phyloP scores from a whole-genome alignment of 35 echinoderm and acorn worm genomes.

The Patiria miniata region DNA sequence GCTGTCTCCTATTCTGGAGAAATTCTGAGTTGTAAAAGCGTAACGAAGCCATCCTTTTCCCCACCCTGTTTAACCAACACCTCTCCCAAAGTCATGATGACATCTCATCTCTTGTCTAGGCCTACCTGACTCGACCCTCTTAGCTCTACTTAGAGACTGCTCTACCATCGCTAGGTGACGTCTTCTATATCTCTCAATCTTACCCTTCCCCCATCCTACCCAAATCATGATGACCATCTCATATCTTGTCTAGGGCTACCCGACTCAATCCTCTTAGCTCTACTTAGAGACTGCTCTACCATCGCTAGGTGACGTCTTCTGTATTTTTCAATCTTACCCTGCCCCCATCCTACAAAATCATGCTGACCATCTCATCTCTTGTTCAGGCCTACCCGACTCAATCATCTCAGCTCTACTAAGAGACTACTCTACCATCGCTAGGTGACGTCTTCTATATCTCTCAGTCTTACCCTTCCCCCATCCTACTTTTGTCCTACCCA shows the following conservation, averaged over 20 bases:
- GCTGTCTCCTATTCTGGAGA: no score
- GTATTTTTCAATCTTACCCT: slow-evolving; percentile 90
- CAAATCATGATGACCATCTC: no score
- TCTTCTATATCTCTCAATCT: slow-evolving; percentile 88
- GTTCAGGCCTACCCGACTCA: slow-evolving; percentile 86
- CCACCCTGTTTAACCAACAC: no score
- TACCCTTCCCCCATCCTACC: slow-evolving; percentile 84
- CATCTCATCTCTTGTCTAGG: no score
- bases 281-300: slow-evolving; percentile 94
- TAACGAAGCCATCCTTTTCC: no score
- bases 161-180: slow-evolving; percentile 90
- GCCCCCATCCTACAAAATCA: no score
- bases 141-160: slow-evolving; percentile 95
- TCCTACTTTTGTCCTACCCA: no score
- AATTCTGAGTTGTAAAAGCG: no score
- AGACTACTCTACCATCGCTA: slow-evolving; percentile 87
- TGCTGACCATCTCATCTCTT: no score
- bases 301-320: slow-evolving; percentile 94
- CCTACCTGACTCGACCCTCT: no score
- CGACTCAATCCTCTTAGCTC: slow-evolving; percentile 92
- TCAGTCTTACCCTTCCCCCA: no score
- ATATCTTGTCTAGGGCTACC: slow-evolving; percentile 61
- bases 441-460: slow-evolving; percentile 94
- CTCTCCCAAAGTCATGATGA: no score
- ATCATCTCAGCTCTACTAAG: slow-evolving; percentile 94